Percentiles rank a stretch among this genome's conserved stretches.
These are phyloP conservation scores for Liparis tanakae DNA, from an alignment of 2,797 vertebrate species.

Conservation along the genomic window DNA sequence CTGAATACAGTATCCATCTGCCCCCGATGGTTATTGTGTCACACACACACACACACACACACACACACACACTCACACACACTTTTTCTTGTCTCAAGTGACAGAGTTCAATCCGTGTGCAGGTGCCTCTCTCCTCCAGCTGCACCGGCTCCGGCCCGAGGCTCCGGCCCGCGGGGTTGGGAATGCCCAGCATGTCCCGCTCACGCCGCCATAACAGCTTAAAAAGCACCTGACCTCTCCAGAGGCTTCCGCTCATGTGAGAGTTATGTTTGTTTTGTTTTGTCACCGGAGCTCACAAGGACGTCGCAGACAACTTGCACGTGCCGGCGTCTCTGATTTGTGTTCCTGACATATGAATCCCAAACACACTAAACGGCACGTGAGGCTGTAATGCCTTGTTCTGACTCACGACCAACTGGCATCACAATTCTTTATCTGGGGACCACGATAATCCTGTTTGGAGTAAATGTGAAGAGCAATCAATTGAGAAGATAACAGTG, in stretches of 20 bases:
- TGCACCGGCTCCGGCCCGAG: background rate
- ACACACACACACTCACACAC: no score
- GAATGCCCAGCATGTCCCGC: slow-evolving; percentile 37
- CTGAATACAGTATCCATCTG: no score
- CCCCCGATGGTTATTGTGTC: no score
- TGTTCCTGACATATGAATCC: background rate
- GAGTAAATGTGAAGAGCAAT: background rate
- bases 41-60: no score
- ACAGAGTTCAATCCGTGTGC: slow-evolving; percentile 9
- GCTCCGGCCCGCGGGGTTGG: slow-evolving; percentile 22
- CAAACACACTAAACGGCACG: no score
- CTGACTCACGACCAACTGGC: background rate
- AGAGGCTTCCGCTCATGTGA: slow-evolving; percentile 1
- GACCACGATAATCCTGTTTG: background rate
- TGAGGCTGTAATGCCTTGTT: no score
- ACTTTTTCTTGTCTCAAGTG: no score
- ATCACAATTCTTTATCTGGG: background rate
- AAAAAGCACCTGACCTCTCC: slow-evolving; percentile 39
- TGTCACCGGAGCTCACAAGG: background rate
- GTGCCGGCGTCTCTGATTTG: background rate
- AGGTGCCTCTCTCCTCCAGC: slow-evolving; percentile 26
- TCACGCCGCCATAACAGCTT: slow-evolving; percentile 37
- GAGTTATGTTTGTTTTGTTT: slow-evolving; percentile 38
- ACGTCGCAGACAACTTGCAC: background rate
- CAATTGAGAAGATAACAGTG: background rate